Conservation (phyloP, 1,140 invertebrate genomes). For the Drosophila mayri region DNA sequence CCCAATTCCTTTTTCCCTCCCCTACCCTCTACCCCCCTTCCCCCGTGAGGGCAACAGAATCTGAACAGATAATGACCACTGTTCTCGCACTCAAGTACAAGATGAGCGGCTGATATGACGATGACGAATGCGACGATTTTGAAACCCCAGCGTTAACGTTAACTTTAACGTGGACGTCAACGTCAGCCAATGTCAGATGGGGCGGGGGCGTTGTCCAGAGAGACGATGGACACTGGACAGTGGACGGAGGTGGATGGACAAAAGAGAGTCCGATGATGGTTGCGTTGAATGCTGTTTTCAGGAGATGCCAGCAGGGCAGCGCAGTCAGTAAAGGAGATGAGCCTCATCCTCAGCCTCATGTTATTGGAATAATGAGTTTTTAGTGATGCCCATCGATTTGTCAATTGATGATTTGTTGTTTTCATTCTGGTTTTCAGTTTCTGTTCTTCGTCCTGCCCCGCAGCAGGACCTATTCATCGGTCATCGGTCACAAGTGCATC, state of each 20-base stretch:
- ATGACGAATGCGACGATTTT: slow-evolving; percentile 78
- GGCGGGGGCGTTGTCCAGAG: slow-evolving; percentile 24
- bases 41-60: slow-evolving; percentile 50
- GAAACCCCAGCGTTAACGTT: slow-evolving; percentile 47
- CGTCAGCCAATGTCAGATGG: slow-evolving; percentile 22
- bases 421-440: slow-evolving; percentile 20
- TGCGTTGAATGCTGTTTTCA: slow-evolving; percentile 42
- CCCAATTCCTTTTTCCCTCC: slow-evolving; percentile 1
- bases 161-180: slow-evolving; percentile 19
- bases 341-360: slow-evolving; percentile 46
- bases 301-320: slow-evolving; percentile 23
- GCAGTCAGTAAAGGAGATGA: slow-evolving; percentile 2
- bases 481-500: slow-evolving; percentile 37
- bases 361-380: slow-evolving; percentile 78
- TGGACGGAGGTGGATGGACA: slow-evolving; percentile 1
- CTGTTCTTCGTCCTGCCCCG: neutral
- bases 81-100: slow-evolving; percentile 77
- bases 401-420: slow-evolving; percentile 79
- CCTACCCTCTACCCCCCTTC: no score
- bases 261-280: slow-evolving; percentile 49
- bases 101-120: slow-evolving; percentile 76
- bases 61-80: slow-evolving; percentile 78
- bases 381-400: slow-evolving; percentile 77
- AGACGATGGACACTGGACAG: neutral
- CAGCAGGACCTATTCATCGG: neutral